These are phyloP conservation scores for Pholis gunnellus DNA, from an alignment of 2,113 vertebrate genomes.

Conservation along the genomic window DNA sequence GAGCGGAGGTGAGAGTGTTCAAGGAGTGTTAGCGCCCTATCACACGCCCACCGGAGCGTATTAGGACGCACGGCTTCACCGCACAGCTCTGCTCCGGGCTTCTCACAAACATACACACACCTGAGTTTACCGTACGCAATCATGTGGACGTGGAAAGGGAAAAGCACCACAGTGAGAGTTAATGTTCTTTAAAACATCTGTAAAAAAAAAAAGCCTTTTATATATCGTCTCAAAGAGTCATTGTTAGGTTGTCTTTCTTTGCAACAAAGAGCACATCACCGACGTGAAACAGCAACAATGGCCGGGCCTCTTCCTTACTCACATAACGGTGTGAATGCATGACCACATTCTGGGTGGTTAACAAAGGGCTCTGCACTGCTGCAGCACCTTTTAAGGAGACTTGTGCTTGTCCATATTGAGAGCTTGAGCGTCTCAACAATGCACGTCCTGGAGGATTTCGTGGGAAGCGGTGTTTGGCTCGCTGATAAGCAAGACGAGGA, in stretches of 20 bases:
- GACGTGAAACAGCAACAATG: too few relatives aligned
- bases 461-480: neutral
- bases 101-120: neutral
- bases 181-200: neutral
- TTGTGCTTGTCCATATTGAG: neutral
- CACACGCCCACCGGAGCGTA: conserved; percentile 34
- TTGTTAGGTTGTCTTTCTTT: conserved; percentile 1
- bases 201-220: neutral
- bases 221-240: neutral
- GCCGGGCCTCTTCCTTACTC: neutral
- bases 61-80: conserved; percentile 22
- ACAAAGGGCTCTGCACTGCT: neutral
- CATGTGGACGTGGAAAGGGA: neutral
- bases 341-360: neutral
- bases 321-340: neutral
- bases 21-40: conserved; percentile 10
- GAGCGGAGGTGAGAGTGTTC: conserved; percentile 23
- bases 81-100: neutral
- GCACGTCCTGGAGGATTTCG: neutral
- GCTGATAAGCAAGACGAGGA: conserved; percentile 1
- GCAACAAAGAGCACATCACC: neutral
- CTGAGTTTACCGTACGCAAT: neutral
- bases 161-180: neutral
- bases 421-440: conserved; percentile 5
- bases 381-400: neutral